Percentiles rank a stretch among this genome's conserved stretches.
These are phyloP conservation scores for Neolamprologus kungweensis DNA, from an alignment of 2,113 vertebrate species.

Conservation along the genomic window DNA sequence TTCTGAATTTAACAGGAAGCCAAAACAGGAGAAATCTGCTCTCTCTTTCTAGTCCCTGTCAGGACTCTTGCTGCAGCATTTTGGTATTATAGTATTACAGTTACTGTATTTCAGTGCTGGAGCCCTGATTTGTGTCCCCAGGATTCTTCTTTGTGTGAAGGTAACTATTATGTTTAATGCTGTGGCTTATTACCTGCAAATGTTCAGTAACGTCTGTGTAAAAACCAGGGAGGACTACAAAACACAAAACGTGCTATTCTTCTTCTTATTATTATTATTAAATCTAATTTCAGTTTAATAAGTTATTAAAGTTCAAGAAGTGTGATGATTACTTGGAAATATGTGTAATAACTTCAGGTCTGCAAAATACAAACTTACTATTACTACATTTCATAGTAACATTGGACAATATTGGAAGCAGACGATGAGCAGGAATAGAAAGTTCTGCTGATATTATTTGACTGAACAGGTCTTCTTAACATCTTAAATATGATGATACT, in stretches of 20 bases:
- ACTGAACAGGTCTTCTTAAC: neutral
- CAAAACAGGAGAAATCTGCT: too few species aligned
- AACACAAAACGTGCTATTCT: neutral
- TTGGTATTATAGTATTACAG: neutral
- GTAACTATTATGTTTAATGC: neutral
- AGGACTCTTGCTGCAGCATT: too few species aligned
- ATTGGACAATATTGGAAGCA: neutral
- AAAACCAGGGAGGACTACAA: neutral
- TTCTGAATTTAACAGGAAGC: too few species aligned
- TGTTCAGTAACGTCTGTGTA: neutral
- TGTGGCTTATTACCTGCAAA: neutral
- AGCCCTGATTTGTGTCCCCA: neutral
- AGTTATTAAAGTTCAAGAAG: neutral
- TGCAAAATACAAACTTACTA: neutral
- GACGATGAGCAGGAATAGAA: neutral
- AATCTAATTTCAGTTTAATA: neutral
- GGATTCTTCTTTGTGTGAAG: neutral
- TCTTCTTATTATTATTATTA: rapidly evolving
- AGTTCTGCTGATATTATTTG: neutral
- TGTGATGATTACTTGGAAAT: neutral
- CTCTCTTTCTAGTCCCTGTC: too few species aligned
- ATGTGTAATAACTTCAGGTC: neutral
- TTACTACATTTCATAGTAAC: neutral
- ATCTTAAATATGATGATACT: neutral
- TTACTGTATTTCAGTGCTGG: too few species aligned